Conservation (phyloP, 1,140 invertebrate genomes). For the Bombyx mandarina region DNA sequence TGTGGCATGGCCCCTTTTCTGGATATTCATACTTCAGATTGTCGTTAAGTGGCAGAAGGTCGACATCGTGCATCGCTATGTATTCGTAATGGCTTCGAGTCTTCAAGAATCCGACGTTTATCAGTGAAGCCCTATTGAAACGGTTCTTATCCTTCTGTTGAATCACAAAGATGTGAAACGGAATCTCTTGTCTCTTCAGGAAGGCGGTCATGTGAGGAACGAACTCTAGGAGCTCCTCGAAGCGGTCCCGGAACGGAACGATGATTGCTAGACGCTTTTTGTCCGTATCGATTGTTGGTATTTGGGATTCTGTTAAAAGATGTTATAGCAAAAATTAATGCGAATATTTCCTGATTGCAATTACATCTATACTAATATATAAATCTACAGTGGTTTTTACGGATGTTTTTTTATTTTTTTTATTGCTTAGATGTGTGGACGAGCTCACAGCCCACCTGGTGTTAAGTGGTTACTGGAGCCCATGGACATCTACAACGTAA, state of each 20-base stretch:
- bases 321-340: too few species aligned
- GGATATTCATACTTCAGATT: slow-evolving; percentile 81
- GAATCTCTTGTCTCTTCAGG: slow-evolving; percentile 84
- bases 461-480: too few species aligned
- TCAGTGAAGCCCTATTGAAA: slow-evolving; percentile 97
- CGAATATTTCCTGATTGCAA: too few species aligned
- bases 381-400: too few species aligned
- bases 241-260: slow-evolving; percentile 94
- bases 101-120: slow-evolving; percentile 94
- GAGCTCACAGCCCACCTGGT: too few species aligned
- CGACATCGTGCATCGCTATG: slow-evolving; percentile 99
- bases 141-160: slow-evolving; percentile 92
- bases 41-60: slow-evolving; percentile 92
- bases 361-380: too few species aligned
- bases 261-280: slow-evolving; percentile 81
- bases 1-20: slow-evolving; percentile 79
- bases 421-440: too few species aligned
- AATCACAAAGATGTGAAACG: slow-evolving; percentile 91
- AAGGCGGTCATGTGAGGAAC: slow-evolving; percentile 92
- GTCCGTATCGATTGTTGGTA: slow-evolving; percentile 12
- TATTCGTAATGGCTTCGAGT: slow-evolving; percentile 90
- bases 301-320: slow-evolving; percentile 11
- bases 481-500: too few species aligned
- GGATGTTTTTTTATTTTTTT: too few species aligned
- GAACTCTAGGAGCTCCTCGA: slow-evolving; percentile 94